A percentile compares a stretch with the other conserved stretches of the same genome.
Conservation (phyloP, 2,113 vertebrate genomes). For the Xiphorhynchus elegans region DNA sequence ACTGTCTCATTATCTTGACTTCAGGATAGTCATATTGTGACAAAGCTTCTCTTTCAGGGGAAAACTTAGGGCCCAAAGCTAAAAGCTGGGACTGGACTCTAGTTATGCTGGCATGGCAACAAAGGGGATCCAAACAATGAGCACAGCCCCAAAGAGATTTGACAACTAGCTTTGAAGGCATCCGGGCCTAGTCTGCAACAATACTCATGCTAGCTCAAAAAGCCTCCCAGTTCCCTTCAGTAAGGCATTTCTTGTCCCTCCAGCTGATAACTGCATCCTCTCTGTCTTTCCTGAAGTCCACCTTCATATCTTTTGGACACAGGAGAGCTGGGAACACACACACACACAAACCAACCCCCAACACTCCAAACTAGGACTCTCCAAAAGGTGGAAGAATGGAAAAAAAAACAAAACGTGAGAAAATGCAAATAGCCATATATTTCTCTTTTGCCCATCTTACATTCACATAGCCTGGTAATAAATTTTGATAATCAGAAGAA, state of each 20-base stretch:
- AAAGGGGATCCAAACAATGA: background rate
- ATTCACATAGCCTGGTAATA: background rate
- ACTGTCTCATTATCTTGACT: background rate
- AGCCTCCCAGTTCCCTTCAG: background rate
- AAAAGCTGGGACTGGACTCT: background rate
- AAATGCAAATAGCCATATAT: background rate
- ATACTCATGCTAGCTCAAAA: background rate
- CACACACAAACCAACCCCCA: background rate
- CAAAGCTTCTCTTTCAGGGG: background rate
- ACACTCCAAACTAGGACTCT: background rate
- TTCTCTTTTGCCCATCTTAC: background rate
- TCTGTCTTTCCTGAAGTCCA: background rate
- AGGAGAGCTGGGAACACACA: background rate
- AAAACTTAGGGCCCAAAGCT: background rate
- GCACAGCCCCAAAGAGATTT: background rate
- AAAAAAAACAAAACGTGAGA: background rate
- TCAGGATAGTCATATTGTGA: background rate
- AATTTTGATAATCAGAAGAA: background rate
- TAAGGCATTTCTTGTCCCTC: background rate
- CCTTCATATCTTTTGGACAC: fast-evolving
- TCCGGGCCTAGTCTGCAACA: background rate
- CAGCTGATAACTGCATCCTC: background rate
- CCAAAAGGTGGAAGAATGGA: background rate
- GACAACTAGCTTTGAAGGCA: background rate
- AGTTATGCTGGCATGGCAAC: background rate